These are phyloP conservation scores for Hyposoter didymator DNA, from an alignment of 2,888 invertebrate species.

Conservation along the genomic window DNA sequence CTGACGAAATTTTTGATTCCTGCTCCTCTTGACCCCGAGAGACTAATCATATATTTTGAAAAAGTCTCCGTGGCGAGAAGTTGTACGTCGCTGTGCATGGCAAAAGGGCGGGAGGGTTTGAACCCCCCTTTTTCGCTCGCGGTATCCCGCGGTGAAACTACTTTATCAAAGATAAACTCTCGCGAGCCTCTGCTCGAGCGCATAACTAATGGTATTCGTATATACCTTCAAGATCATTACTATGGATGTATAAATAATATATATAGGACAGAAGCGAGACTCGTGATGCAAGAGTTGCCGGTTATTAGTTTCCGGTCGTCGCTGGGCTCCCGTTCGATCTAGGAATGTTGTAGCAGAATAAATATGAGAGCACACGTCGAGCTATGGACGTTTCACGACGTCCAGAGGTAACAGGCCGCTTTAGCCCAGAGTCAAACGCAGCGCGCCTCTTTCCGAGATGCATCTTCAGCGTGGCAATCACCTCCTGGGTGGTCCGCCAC, in stretches of 20 bases:
- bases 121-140: neutral
- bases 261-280: slow-evolving; percentile 43
- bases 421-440: slow-evolving; percentile 63
- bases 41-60: neutral
- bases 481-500: slow-evolving; percentile 80
- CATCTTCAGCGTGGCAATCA: slow-evolving; percentile 80
- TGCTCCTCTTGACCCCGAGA: neutral
- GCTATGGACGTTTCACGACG: slow-evolving; percentile 38
- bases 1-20: too few species aligned
- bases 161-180: slow-evolving; percentile 61
- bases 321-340: slow-evolving; percentile 72
- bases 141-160: slow-evolving; percentile 51
- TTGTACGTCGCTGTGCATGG: neutral
- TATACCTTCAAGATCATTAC: neutral
- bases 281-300: slow-evolving; percentile 55
- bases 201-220: slow-evolving; percentile 27
- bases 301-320: slow-evolving; percentile 72
- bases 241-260: slow-evolving; percentile 25
- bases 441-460: slow-evolving; percentile 67
- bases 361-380: slow-evolving; percentile 52
- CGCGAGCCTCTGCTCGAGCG: slow-evolving; percentile 24
- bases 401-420: slow-evolving; percentile 44
- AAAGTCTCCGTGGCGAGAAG: neutral
- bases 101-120: slow-evolving; percentile 16
- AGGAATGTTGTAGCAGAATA: slow-evolving; percentile 75